A percentile compares a stretch with the other conserved stretches of the same genome.
Evolutionary conservation across 2,797 vertebrate genomes (phyloP).

Genomic region (Pempheris klunzingeri): DNA sequence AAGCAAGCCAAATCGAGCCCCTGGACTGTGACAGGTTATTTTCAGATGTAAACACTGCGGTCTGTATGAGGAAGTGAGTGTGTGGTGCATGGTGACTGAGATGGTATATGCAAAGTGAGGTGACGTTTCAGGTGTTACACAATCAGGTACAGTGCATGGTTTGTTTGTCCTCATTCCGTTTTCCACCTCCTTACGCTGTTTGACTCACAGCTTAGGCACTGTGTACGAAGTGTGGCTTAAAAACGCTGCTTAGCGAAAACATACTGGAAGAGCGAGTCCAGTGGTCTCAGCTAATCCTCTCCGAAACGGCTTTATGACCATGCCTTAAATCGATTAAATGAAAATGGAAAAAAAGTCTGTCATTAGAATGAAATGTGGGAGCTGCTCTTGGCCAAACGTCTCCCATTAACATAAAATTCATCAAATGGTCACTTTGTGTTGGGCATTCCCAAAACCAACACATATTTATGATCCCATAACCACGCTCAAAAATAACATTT

Average conservation of each 20-base stretch:
- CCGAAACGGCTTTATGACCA: constrained; percentile 14
- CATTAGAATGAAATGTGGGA: constrained; percentile 23
- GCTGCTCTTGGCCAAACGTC: constrained; percentile 27
- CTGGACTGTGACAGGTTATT: constrained; percentile 29
- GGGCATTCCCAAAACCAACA: constrained; percentile 33
- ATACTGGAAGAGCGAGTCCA: constrained; percentile 13
- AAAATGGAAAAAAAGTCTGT: background rate
- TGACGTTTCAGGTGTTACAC: constrained; percentile 51
- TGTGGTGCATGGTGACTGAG: constrained; percentile 3
- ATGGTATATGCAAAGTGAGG: constrained; percentile 1
- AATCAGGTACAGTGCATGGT: constrained; percentile 22
- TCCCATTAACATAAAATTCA: constrained; percentile 39
- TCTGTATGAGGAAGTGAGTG: background rate
- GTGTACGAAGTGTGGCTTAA: constrained; percentile 27
- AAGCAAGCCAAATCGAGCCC: constrained; percentile 18
- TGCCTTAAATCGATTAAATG: constrained; percentile 32
- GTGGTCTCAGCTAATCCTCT: no score
- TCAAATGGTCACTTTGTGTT: constrained; percentile 34
- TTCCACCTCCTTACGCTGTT: background rate
- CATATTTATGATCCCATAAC: constrained; percentile 47
- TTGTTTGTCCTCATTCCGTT: background rate
- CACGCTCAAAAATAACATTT: constrained; percentile 39
- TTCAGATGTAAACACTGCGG: constrained; percentile 45
- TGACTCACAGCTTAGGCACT: constrained; percentile 59
- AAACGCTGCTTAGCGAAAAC: constrained; percentile 21